Evolutionary conservation across 2,797 vertebrate species (phyloP).

Genomic region (Eleutherodactylus coqui): DNA sequence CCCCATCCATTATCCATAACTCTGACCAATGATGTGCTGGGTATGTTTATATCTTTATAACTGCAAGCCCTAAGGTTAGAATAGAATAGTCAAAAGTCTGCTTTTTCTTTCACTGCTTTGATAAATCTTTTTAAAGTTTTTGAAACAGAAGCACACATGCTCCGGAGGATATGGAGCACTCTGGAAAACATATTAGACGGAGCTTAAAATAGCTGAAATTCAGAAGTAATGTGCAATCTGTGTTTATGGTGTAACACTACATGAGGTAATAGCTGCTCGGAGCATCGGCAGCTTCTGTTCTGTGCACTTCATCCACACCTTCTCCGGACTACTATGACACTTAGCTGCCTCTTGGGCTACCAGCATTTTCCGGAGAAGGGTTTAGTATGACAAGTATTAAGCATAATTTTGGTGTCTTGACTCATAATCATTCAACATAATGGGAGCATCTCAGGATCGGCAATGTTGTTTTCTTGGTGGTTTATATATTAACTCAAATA

Average conservation of each 20-base stretch:
- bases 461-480: slow-evolving; percentile 9
- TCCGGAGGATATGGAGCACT: slow-evolving; percentile 3
- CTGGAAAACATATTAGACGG: slow-evolving; percentile 30
- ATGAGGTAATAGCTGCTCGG: slow-evolving; percentile 39
- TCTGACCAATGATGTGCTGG: background rate
- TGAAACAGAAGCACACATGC: background rate
- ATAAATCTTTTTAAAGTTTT: slow-evolving; percentile 24
- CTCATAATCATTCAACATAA: slow-evolving; percentile 36
- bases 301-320: slow-evolving; percentile 27
- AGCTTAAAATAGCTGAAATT: slow-evolving; percentile 26
- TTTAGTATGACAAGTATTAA: slow-evolving; percentile 24
- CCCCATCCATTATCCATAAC: background rate
- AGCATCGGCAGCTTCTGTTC: slow-evolving; percentile 1
- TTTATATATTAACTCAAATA: background rate
- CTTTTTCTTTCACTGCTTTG: background rate
- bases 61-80: background rate
- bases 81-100: slow-evolving; percentile 1
- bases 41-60: background rate
- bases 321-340: background rate
- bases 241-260: slow-evolving; percentile 22
- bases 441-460: slow-evolving; percentile 1
- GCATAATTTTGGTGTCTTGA: slow-evolving; percentile 22
- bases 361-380: slow-evolving; percentile 1
- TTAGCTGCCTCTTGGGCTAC: slow-evolving; percentile 19
- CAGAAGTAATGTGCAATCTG: slow-evolving; percentile 22